These are phyloP conservation scores for Pemphigus obesinymphae DNA, from an alignment of 1,140 invertebrate species.

Conservation along the genomic window DNA sequence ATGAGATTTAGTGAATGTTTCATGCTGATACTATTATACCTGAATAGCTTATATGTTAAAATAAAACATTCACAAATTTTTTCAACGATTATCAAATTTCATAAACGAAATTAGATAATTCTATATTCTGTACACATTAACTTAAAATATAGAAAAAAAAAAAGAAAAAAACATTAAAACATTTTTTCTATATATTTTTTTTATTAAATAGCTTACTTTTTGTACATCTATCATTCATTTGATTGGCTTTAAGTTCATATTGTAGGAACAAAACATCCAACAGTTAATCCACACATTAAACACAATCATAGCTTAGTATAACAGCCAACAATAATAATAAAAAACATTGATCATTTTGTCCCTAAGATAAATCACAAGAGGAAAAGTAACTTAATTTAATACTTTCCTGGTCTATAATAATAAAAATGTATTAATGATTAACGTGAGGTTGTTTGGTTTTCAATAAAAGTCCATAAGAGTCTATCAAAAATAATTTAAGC, in stretches of 20 bases:
- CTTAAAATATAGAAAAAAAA: neutral
- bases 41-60: too few relatives aligned
- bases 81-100: too few relatives aligned
- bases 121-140: neutral
- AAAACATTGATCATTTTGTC: slow-evolving; percentile 37
- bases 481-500: slow-evolving; percentile 12
- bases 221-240: slow-evolving; percentile 34
- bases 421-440: neutral
- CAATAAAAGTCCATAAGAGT: slow-evolving; percentile 4
- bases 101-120: neutral
- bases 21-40: too few relatives aligned
- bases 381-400: slow-evolving; percentile 30
- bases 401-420: slow-evolving; percentile 35
- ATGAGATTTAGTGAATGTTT: too few relatives aligned
- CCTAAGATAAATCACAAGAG: slow-evolving; percentile 37
- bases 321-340: slow-evolving; percentile 35
- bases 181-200: slow-evolving; percentile 1
- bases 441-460: neutral
- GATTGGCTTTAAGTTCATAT: slow-evolving; percentile 7
- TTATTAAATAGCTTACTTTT: slow-evolving; percentile 37
- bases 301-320: slow-evolving; percentile 14
- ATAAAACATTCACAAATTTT: too few relatives aligned
- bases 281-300: slow-evolving; percentile 10
- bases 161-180: neutral
- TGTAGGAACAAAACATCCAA: slow-evolving; percentile 18